phyloP scores from a whole-genome alignment of 2,888 invertebrate genomes.

The Aphodius granarius region DNA sequence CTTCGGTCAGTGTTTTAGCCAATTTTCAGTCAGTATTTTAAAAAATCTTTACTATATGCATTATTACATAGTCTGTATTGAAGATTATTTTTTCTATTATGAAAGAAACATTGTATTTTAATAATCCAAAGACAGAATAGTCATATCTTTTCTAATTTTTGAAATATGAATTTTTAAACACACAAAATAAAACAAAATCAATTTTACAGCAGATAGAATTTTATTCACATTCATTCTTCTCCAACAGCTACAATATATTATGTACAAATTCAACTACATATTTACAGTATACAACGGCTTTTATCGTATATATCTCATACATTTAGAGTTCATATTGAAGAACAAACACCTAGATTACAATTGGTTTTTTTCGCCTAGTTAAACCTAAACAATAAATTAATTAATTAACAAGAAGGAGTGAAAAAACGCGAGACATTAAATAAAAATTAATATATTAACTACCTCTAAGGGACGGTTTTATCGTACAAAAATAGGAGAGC shows the following conservation, averaged over 20 bases:
- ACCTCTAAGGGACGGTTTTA: neutral
- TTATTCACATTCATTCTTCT: neutral
- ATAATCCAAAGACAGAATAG: too few species aligned
- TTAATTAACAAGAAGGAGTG: neutral
- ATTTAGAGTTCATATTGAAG: neutral
- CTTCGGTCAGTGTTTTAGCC: too few species aligned
- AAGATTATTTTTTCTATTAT: too few species aligned
- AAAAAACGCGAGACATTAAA: too few species aligned
- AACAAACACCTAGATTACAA: neutral
- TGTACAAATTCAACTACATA: conserved; percentile 10
- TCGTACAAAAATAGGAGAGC: neutral
- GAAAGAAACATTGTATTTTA: too few species aligned
- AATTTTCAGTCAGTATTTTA: too few species aligned
- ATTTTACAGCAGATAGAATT: neutral
- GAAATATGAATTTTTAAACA: too few species aligned
- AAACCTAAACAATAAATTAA: neutral
- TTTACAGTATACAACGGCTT: neutral
- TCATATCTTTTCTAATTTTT: too few species aligned
- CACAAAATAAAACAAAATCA: neutral
- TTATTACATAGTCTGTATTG: too few species aligned
- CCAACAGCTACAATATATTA: neutral
- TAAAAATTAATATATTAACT: neutral
- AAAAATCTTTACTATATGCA: too few species aligned
- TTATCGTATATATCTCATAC: neutral
- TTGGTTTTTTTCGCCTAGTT: neutral